Evolutionary conservation across 2,113 vertebrate species (phyloP), one percentile per base, ranked within the genome.

Genomic region (Ariopsis seemanni): DNA sequence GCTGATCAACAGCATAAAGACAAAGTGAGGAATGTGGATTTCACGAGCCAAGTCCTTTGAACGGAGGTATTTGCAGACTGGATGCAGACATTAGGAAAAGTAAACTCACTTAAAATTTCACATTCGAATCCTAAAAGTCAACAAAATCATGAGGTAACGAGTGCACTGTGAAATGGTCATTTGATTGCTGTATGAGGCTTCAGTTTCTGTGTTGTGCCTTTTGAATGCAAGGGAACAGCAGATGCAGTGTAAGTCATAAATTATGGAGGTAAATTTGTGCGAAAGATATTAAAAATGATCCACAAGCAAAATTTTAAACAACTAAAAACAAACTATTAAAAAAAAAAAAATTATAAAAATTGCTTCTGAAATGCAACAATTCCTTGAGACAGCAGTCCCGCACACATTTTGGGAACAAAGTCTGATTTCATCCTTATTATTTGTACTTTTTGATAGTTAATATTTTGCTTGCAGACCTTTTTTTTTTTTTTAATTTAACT

Each of bases 31-130:
- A 87, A 87, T 34, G 71, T 82, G 34, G 83, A 65, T 60, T 58
- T 85, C 60, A 48, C n/a, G 15, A 50, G 71, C 27, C 17, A 18
- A 71, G 58, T 69, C 63, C 10, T 82, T 75, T 63, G 27, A 69
- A 85, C 63, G 52, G 89, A 90, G 89, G 89, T 87, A 87, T 87
- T 87, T 63, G 81, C 75, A 67, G 89, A 89, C 82, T 85, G 85
- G 79, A 89, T 83, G 69, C 69, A 87, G 88, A 84, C 52, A 55
- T 60, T 52, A 69, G 52, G 30, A 18, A 78, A 69, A 25, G 12
- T 53, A 86, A 63, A 53, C 8, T 67, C 27, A 5, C 14, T 34
- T 50, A 79, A 8, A 48, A 65, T 18, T 7, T 77, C 67, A 65
- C 78, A 82, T 85, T 87, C 20, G 48, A 78, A 78, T 79, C n/a